Base-by-base conservation (phyloP, 1,140 invertebrate genomes). In the Liolophura sinensis region DNA sequence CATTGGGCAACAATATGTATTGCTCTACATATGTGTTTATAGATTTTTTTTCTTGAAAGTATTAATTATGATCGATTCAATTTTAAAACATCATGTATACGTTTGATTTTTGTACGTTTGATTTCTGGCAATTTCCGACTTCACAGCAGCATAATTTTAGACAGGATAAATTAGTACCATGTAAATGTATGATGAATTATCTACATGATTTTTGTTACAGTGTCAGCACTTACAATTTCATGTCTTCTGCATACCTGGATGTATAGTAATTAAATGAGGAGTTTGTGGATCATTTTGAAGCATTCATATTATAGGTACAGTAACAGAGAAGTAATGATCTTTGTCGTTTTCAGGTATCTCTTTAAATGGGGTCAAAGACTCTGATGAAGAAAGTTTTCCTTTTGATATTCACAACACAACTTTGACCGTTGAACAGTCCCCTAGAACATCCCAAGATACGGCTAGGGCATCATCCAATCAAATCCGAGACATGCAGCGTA, bases 401-500 rank as follows among this genome's bases (percentile, higher is more conserved):
- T 77, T 77, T 69, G 78, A 80, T 69, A 73, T 80, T 52, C 78
- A 80, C 47, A 74, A 79, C 65, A 81, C 78, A 18, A 71, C 78
- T 63, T 71, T 79, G 60, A 75, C 71, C 20, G 72, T 78, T 3
- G 79, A 79, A 12, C 68, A 68, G 11, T 65, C 67, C 46, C 54
- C 16, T 40, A 61, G 50, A 67, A 76, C 27, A 40, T 61, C 1
- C 60, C 69, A 4, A 60, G 65, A 0, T 61, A 67, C 4, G 47
- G 48, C 5, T 61, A 68, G 58, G 58, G 56, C n/a, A 56, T 27
- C 15, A 51, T 50, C 24, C 61, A 11, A 31, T 55, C n/a, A 27
- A 56, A 59, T 64, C 18, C 60, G 47, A 0, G 51, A 48, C 9
- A 66, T 73, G 46, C 56, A 67, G 49, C 60, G 92, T 65, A 93